Conservation (phyloP, 1,140 invertebrate species). For the Drosophila dunni region DNA sequence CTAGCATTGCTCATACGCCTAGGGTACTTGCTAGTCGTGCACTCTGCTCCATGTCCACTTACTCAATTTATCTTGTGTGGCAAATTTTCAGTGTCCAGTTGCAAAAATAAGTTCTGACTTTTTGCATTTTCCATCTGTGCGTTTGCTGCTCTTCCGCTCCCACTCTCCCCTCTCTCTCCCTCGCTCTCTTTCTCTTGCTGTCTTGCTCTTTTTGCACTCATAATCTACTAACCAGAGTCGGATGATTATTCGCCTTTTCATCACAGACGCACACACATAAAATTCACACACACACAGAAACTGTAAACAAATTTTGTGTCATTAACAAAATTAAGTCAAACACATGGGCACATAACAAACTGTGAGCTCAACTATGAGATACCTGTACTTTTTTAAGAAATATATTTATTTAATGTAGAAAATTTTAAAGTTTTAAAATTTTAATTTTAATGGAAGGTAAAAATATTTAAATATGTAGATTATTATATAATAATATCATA, state of each 20-base stretch:
- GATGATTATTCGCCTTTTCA: conserved; percentile 29
- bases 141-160: background rate
- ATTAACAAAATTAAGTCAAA: conserved; percentile 71
- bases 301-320: conserved; percentile 68
- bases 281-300: conserved; percentile 9
- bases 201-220: background rate
- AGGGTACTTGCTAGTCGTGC: background rate
- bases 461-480: no score
- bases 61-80: conserved; percentile 6
- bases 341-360: conserved; percentile 26
- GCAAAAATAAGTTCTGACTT: conserved; percentile 9
- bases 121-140: conserved; percentile 10
- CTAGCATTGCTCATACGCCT: background rate
- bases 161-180: background rate
- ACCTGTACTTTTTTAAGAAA: background rate
- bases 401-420: no score
- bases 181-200: background rate
- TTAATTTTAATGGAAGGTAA: no score
- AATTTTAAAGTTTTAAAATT: no score
- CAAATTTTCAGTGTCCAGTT: conserved; percentile 11
- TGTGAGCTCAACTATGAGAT: background rate
- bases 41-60: conserved; percentile 5
- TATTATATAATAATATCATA: no score
- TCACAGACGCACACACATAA: conserved; percentile 7
- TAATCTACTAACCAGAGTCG: conserved; percentile 17